phyloP scores from a whole-genome alignment of 2,113 vertebrate genomes.

The Myrmecobius fasciatus region DNA sequence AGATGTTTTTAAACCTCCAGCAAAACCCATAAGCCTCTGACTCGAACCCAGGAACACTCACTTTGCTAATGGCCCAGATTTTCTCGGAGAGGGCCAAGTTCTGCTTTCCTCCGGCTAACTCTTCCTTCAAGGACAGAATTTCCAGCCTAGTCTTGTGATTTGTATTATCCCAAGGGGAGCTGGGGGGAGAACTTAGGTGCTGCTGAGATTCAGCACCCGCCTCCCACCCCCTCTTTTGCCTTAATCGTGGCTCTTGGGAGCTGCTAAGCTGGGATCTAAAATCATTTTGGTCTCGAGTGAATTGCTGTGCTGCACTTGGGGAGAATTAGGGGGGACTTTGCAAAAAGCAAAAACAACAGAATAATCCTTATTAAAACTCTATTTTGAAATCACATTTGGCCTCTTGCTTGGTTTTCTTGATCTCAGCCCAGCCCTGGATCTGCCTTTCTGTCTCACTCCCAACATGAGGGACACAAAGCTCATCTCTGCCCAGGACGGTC shows the following conservation, averaged over 20 bases:
- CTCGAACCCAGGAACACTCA: background rate
- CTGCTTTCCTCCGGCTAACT: slow-evolving; percentile 28
- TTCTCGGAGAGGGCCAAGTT: background rate
- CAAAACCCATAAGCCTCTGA: slow-evolving; percentile 61
- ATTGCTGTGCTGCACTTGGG: slow-evolving; percentile 48
- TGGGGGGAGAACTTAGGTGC: background rate
- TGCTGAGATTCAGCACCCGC: slow-evolving; percentile 31
- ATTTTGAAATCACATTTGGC: slow-evolving; percentile 73
- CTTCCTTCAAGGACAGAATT: slow-evolving; percentile 62
- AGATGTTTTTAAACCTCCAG: slow-evolving; percentile 38
- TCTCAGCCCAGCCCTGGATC: background rate
- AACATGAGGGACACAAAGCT: background rate
- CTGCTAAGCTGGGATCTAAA: background rate
- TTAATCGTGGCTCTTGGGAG: slow-evolving; percentile 62
- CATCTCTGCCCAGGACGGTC: background rate
- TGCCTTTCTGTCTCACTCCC: background rate
- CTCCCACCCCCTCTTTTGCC: slow-evolving; percentile 53
- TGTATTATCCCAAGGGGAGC: background rate
- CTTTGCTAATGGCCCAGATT: slow-evolving; percentile 35
- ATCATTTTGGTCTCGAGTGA: slow-evolving; percentile 42
- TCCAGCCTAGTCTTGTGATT: slow-evolving; percentile 31
- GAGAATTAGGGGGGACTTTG: slow-evolving; percentile 73
- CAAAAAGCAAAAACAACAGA: slow-evolving; percentile 47
- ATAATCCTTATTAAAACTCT: slow-evolving; percentile 76
- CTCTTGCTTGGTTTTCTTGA: slow-evolving; percentile 14